Evolutionary conservation across 2,113 vertebrate species (phyloP).

Genomic region (Myotis brandtii): DNA sequence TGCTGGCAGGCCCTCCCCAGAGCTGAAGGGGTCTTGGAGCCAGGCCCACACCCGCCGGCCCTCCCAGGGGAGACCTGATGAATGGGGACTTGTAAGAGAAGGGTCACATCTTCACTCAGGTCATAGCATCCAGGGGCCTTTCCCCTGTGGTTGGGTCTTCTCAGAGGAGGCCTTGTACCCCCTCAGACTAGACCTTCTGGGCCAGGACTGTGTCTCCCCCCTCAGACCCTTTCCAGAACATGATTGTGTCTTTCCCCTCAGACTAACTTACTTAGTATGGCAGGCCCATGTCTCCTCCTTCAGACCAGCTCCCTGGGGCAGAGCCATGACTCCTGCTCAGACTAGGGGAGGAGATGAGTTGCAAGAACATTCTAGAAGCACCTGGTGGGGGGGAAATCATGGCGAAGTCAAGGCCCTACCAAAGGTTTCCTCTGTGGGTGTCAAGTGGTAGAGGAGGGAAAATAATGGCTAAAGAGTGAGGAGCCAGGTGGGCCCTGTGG

Average conservation of each 20-base stretch:
- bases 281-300: background rate
- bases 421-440: accelerated
- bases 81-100: background rate
- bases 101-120: background rate
- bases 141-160: background rate
- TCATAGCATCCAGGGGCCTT: background rate
- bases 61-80: background rate
- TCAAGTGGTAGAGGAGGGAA: background rate
- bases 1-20: background rate
- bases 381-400: background rate
- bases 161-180: background rate
- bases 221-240: background rate
- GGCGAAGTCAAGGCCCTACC: background rate
- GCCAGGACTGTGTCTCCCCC: too few relatives aligned
- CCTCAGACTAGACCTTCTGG: background rate
- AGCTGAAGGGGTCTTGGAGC: background rate
- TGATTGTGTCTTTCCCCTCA: background rate
- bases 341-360: background rate
- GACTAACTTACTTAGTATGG: background rate
- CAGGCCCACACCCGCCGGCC: background rate
- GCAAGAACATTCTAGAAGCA: constrained; percentile 41
- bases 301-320: background rate
- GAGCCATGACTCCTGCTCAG: background rate
- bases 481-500: background rate
- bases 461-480: background rate